A percentile compares a stretch with the other conserved stretches of the same genome.
phyloP scores from a whole-genome alignment of 2,113 vertebrate genomes.

The Chelonoidis abingdonii region DNA sequence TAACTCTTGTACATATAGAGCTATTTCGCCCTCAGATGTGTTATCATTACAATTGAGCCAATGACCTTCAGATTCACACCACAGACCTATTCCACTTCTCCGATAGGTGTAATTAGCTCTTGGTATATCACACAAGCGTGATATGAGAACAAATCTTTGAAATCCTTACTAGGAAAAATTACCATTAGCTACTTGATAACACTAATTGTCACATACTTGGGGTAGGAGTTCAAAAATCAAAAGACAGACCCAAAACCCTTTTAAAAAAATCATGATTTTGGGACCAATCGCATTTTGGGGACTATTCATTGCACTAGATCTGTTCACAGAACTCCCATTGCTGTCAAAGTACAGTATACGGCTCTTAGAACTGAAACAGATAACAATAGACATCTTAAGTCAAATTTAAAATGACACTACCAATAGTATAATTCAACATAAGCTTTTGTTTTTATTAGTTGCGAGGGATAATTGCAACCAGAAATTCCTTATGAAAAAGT shows the following conservation, averaged over 20 bases:
- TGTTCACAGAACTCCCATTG: neutral
- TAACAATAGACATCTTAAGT: constrained; percentile 46
- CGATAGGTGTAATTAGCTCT: neutral
- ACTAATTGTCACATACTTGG: neutral
- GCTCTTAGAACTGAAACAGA: constrained; percentile 44
- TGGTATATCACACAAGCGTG: neutral
- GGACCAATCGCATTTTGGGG: neutral
- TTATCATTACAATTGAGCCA: neutral
- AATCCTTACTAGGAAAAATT: neutral
- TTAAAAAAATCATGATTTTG: neutral
- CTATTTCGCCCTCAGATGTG: neutral
- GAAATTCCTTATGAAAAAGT: constrained; percentile 59
- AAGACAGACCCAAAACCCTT: neutral
- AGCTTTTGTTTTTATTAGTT: constrained; percentile 72
- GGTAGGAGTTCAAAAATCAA: neutral
- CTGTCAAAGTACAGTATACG: constrained; percentile 30
- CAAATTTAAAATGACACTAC: constrained; percentile 64
- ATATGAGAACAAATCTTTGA: neutral
- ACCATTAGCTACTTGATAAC: neutral
- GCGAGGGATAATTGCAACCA: constrained; percentile 74
- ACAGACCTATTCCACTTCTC: neutral
- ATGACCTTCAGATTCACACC: neutral
- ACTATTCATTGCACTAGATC: neutral
- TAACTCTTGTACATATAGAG: no score
- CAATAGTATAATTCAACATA: constrained; percentile 69